Conservation (phyloP, 1,140 invertebrate genomes). For the Drosophila parvula region DNA sequence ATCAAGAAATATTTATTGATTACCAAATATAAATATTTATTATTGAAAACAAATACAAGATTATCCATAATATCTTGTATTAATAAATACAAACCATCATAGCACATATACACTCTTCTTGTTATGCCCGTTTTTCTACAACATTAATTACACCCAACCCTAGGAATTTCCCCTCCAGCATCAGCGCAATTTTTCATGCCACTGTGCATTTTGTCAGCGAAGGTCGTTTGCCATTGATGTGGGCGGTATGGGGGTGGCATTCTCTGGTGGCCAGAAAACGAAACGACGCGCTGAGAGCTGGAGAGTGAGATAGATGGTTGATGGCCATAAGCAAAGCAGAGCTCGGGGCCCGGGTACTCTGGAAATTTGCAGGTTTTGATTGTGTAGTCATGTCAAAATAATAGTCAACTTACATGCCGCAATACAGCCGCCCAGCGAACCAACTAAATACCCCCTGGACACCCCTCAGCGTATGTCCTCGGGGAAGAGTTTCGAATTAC, state of each 20-base stretch:
- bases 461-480: conserved; percentile 13
- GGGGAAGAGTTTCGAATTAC: conserved; percentile 47
- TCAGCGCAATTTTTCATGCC: conserved; percentile 24
- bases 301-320: conserved; percentile 11
- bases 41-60: neutral
- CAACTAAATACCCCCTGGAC: conserved; percentile 3
- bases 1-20: neutral
- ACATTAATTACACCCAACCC: neutral
- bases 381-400: conserved; percentile 84
- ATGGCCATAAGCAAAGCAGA: conserved; percentile 15
- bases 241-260: conserved; percentile 11
- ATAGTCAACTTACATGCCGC: conserved; percentile 84
- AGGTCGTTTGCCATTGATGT: conserved; percentile 80
- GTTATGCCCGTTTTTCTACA: neutral
- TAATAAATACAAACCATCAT: neutral
- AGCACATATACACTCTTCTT: neutral
- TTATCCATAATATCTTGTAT: neutral
- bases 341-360: conserved; percentile 30
- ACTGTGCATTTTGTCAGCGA: conserved; percentile 70
- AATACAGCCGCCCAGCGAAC: conserved; percentile 39
- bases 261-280: neutral
- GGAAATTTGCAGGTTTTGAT: conserved; percentile 82
- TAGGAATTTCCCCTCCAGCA: conserved; percentile 10
- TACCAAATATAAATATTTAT: neutral
- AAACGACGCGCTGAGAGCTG: neutral